Conservation (phyloP, 2,113 vertebrate species). For the Theropithecus gelada region DNA sequence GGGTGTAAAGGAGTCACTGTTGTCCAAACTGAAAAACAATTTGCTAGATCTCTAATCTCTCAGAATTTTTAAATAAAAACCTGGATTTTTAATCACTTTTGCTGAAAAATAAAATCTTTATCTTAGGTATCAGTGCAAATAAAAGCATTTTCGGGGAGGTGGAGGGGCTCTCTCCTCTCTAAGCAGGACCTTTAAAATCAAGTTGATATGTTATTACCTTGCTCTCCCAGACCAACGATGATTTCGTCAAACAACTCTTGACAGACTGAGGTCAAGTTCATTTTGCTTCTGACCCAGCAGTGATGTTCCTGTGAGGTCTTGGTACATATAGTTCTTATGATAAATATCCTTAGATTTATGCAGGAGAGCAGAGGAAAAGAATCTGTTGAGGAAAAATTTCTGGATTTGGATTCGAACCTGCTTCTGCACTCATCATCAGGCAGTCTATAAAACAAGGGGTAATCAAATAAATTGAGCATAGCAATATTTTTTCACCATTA, state of each 20-base stretch:
- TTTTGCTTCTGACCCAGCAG: background rate
- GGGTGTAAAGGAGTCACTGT: background rate
- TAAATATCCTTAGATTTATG: constrained; percentile 18
- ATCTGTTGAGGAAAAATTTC: background rate
- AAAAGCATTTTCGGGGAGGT: background rate
- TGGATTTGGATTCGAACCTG: constrained; percentile 1
- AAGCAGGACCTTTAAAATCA: constrained; percentile 9
- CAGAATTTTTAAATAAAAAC: constrained; percentile 17
- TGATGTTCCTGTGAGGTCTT: background rate
- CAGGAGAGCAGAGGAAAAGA: background rate
- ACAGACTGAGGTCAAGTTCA: background rate
- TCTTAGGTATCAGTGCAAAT: constrained; percentile 20
- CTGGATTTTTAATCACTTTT: background rate
- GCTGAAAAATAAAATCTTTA: background rate
- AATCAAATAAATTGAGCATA: constrained; percentile 55
- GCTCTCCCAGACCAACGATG: background rate
- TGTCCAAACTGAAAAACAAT: background rate
- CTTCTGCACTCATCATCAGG: background rate
- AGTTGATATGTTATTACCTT: constrained; percentile 41
- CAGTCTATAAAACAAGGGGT: background rate
- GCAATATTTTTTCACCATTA: constrained; percentile 58
- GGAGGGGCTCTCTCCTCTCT: background rate
- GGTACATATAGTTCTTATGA: background rate
- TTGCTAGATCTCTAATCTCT: background rate
- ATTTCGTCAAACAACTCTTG: constrained; percentile 33